Base-by-base conservation (phyloP, 1,140 invertebrate genomes). In the Daktulosphaira vitifoliae region DNA sequence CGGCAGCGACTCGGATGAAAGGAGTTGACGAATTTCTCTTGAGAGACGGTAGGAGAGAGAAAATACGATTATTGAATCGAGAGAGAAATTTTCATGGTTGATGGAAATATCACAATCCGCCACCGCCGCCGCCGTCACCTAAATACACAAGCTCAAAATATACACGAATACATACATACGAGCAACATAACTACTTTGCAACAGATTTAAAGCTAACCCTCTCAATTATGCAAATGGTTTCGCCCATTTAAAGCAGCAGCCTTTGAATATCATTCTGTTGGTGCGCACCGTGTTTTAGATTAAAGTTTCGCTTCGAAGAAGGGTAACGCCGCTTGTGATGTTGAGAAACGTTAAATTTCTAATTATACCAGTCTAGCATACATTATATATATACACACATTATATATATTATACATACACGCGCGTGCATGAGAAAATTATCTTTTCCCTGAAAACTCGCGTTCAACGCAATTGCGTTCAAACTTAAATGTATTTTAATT, bases 171-270 rank as follows among this genome's bases (percentile, higher is more conserved):
- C 51, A 38, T 18, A 8, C 51, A 39, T 11, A 38, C 8, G 8
- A 16, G 22, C 33, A n/a, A 59, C 39, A 59, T 59, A 59, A 59
- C 54, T 59, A 59, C 39, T 59, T 59, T 59, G 54, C 39, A 44
- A 59, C 54, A 59, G 54, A 59, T 59, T 59, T 59, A 59, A 59
- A 59, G 54, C 54, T 46, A 59, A 59, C 54, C 54, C 54, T 59
- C 39, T 59, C 54, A 59, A 59, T 59, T 59, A 59, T 59, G 54
- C 54, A 59, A 59, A 59, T 59, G 54, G 38, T 59, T 26, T 39
- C 1, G 23, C 39, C 54, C 23, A 15, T 59, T 59, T 44, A 59
- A 59, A 59, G 37, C 53, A 7, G 29, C 26, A 26, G 15, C 50
- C n/a, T 52, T 52, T 52, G 50, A 52, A 52, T 52, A 52, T 38